Evolutionary conservation across 2,113 vertebrate species (phyloP).

Genomic region (Hippocampus zosterae): DNA sequence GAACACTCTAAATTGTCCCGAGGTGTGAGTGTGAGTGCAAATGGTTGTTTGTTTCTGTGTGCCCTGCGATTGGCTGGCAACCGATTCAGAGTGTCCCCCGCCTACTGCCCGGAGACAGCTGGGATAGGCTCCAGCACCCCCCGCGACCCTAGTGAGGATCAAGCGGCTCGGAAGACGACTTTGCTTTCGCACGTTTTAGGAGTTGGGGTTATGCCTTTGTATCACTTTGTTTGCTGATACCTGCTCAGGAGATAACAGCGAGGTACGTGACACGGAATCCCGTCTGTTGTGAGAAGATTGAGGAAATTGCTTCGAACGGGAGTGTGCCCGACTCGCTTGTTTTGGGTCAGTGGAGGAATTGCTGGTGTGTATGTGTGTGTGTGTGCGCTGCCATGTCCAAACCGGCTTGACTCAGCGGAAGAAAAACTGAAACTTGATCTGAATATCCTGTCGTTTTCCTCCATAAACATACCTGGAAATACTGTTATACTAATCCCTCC

Average conservation of each 20-base stretch:
- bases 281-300: constrained; percentile 56
- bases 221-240: constrained; percentile 29
- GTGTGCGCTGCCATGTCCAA: constrained; percentile 20
- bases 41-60: too few species aligned
- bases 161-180: too few species aligned
- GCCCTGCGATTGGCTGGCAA: too few species aligned
- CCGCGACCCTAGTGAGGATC: too few species aligned
- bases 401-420: constrained; percentile 47
- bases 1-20: too few species aligned
- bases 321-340: constrained; percentile 62
- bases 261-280: constrained; percentile 58
- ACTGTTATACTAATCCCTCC: constrained; percentile 39
- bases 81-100: too few species aligned
- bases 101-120: too few species aligned
- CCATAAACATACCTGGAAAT: constrained; percentile 63
- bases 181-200: neutral
- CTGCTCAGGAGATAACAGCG: constrained; percentile 41
- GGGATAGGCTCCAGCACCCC: too few species aligned
- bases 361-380: constrained; percentile 36
- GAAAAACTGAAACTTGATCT: constrained; percentile 69
- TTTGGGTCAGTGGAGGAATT: constrained; percentile 59
- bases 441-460: constrained; percentile 64
- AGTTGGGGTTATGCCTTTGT: constrained; percentile 11
- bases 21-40: too few species aligned
- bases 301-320: constrained; percentile 56